Conservation (phyloP, 2,888 invertebrate genomes). For the Rapana venosa region DNA sequence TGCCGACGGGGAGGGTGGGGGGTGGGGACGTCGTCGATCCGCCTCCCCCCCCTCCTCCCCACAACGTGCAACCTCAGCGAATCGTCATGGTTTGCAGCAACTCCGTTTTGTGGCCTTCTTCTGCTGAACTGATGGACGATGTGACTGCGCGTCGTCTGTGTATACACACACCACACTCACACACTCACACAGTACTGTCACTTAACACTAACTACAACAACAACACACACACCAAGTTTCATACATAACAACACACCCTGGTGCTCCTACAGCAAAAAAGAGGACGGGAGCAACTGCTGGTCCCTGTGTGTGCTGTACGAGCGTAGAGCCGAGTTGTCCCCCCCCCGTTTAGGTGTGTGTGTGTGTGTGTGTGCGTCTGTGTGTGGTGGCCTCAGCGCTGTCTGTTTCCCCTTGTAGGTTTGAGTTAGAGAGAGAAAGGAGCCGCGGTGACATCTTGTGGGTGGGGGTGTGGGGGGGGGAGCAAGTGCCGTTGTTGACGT, state of each 20-base stretch:
- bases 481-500: too few relatives aligned
- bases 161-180: too few relatives aligned
- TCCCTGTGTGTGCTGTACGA: background rate
- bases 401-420: too few relatives aligned
- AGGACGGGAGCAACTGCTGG: conserved; percentile 4
- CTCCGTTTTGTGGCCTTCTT: conserved; percentile 36
- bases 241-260: background rate
- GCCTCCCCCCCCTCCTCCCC: background rate
- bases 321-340: conserved; percentile 5
- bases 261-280: background rate
- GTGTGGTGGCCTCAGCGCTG: too few relatives aligned
- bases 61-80: conserved; percentile 28
- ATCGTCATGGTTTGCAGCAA: conserved; percentile 33
- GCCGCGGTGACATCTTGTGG: too few relatives aligned
- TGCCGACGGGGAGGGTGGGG: background rate
- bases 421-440: too few relatives aligned
- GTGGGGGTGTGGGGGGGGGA: too few relatives aligned
- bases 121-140: background rate
- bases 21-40: background rate
- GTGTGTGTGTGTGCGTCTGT: too few relatives aligned
- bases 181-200: too few relatives aligned
- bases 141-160: background rate
- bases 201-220: too few relatives aligned
- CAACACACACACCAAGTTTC: background rate
- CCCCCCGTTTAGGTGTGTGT: too few relatives aligned